phyloP scores from a whole-genome alignment of 1,140 invertebrate genomes.

The Papilio helenus region DNA sequence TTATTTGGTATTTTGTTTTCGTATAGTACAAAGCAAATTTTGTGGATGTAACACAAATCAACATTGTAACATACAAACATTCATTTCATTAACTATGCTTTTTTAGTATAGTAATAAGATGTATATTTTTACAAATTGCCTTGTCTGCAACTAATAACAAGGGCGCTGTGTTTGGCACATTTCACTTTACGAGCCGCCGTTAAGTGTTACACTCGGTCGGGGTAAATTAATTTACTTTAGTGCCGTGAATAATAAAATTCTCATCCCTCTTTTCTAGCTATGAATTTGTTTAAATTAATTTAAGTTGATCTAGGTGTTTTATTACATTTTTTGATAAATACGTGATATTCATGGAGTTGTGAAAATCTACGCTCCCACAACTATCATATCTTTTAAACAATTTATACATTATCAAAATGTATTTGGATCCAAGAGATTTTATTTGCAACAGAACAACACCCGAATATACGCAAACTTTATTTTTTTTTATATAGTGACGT shows the following conservation, averaged over 20 bases:
- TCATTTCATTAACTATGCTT: too few relatives aligned
- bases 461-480: too few relatives aligned
- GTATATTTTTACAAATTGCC: slow-evolving; percentile 23
- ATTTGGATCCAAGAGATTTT: too few relatives aligned
- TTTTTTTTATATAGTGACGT: too few relatives aligned
- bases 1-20: too few relatives aligned
- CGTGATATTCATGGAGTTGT: not conserved
- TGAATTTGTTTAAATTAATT: not conserved
- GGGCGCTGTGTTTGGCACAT: slow-evolving; percentile 20
- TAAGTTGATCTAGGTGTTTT: not conserved
- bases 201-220: slow-evolving; percentile 18
- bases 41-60: too few relatives aligned
- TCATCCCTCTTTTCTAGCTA: not conserved
- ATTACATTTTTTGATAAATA: not conserved
- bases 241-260: slow-evolving; percentile 24
- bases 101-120: not conserved
- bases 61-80: too few relatives aligned
- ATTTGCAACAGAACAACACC: too few relatives aligned
- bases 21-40: too few relatives aligned
- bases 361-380: too few relatives aligned
- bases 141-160: slow-evolving; percentile 1
- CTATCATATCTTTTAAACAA: too few relatives aligned
- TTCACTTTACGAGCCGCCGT: slow-evolving; percentile 7
- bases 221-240: slow-evolving; percentile 29
- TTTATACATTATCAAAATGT: too few relatives aligned